Conservation (phyloP, 2,888 invertebrate species). For the Stegana nigrithorax region DNA sequence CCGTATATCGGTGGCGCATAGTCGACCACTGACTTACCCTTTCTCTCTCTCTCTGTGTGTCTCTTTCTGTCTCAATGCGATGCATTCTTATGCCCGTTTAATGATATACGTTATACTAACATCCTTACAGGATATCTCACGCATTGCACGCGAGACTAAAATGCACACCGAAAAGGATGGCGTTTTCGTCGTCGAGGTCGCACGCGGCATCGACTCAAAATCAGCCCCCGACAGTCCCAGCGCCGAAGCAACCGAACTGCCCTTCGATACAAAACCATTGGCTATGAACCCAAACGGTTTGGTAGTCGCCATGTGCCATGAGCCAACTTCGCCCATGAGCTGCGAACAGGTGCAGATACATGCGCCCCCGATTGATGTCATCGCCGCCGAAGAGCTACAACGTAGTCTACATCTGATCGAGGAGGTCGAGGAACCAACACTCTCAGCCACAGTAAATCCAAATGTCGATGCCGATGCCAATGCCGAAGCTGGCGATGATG, state of each 20-base stretch:
- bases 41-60: not conserved
- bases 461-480: slow-evolving; percentile 8
- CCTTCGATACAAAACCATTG: slow-evolving; percentile 56
- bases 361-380: slow-evolving; percentile 58
- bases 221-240: slow-evolving; percentile 57
- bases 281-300: slow-evolving; percentile 19
- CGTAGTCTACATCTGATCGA: slow-evolving; percentile 60
- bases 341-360: slow-evolving; percentile 69
- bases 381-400: slow-evolving; percentile 47
- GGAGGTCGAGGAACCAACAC: slow-evolving; percentile 51
- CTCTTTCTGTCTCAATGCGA: slow-evolving; percentile 1
- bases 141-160: slow-evolving; percentile 79
- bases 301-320: slow-evolving; percentile 27
- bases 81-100: not conserved
- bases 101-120: slow-evolving; percentile 11
- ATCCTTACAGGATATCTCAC: slow-evolving; percentile 74
- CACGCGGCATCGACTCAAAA: slow-evolving; percentile 70
- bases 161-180: slow-evolving; percentile 80
- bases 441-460: not conserved
- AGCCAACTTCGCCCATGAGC: slow-evolving; percentile 38
- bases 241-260: slow-evolving; percentile 53
- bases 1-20: not conserved
- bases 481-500: slow-evolving; percentile 19
- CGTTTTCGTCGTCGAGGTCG: slow-evolving; percentile 79
- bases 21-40: too few relatives aligned